phyloP scores from a whole-genome alignment of 2,888 invertebrate genomes.

The Agrilus biguttatus region DNA sequence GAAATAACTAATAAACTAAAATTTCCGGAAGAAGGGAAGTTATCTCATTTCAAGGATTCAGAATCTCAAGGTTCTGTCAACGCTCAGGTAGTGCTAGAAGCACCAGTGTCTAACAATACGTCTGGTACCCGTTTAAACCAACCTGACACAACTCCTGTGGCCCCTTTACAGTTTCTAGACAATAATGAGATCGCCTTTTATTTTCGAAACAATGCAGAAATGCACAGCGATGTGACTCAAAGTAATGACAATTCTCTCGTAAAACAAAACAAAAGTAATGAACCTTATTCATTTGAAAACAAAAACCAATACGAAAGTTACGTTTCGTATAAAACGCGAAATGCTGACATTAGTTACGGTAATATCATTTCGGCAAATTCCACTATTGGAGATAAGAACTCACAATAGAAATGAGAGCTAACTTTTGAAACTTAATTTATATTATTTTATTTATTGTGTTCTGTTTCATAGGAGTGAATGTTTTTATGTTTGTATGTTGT shows the following conservation, averaged over 20 bases:
- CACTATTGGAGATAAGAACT: too few species aligned
- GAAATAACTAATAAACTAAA: constrained; percentile 4
- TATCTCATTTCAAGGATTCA: constrained; percentile 16
- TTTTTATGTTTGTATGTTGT: too few species aligned
- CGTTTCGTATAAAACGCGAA: constrained; percentile 19
- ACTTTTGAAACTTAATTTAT: too few species aligned
- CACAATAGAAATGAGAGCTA: too few species aligned
- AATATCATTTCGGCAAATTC: constrained; percentile 2
- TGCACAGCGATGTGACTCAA: constrained; percentile 9
- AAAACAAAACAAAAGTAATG: constrained; percentile 10
- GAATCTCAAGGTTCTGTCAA: constrained; percentile 31
- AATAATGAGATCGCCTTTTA: constrained; percentile 46
- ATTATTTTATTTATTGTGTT: too few species aligned
- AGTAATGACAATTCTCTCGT: constrained; percentile 5
- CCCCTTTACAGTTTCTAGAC: constrained; percentile 32
- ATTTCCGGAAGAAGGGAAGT: constrained; percentile 14
- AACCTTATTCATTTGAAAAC: constrained; percentile 14
- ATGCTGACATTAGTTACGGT: constrained; percentile 16
- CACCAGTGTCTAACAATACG: constrained; percentile 2
- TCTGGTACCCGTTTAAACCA: constrained; percentile 4
- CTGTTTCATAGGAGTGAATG: too few species aligned
- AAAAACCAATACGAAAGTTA: constrained; percentile 21
- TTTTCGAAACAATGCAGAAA: constrained; percentile 27
- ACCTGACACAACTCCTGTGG: constrained; percentile 12
- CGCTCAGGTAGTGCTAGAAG: constrained; percentile 25